Percentiles rank a stretch among this genome's conserved stretches.
Conservation (phyloP, 2,797 vertebrate genomes). For the Poeciliopsis infans region DNA sequence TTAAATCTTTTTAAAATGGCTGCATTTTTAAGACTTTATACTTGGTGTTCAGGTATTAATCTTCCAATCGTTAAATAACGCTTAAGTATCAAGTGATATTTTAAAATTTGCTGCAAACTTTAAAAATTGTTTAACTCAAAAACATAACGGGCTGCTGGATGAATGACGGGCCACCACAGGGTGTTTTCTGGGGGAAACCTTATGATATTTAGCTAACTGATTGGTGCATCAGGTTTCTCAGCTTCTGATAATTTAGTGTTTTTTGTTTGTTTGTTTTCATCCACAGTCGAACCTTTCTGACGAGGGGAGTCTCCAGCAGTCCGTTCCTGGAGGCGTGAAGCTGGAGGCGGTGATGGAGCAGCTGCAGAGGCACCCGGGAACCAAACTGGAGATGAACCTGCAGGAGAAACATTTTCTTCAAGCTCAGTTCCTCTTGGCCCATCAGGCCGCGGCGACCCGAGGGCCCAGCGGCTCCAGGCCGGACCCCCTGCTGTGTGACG, state of each 20-base stretch:
- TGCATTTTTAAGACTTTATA: too few species aligned
- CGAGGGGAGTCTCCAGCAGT: constrained; percentile 80
- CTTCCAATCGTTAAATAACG: too few species aligned
- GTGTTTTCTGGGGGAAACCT: too few species aligned
- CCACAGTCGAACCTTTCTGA: constrained; percentile 75
- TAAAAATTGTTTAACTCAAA: too few species aligned
- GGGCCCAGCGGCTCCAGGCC: constrained; percentile 69
- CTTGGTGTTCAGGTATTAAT: too few species aligned
- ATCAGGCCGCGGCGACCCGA: constrained; percentile 83
- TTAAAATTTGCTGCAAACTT: too few species aligned
- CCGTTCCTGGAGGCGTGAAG: constrained; percentile 83
- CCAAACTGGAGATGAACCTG: constrained; percentile 87
- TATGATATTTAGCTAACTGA: neutral
- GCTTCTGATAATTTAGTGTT: neutral
- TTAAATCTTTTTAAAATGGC: too few species aligned
- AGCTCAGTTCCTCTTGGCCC: constrained; percentile 86
- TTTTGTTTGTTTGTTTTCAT: constrained; percentile 9
- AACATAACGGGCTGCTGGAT: too few species aligned
- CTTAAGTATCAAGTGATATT: too few species aligned
- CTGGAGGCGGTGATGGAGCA: constrained; percentile 91
- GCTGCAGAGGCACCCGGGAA: constrained; percentile 88
- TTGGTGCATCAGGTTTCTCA: neutral
- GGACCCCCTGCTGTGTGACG: constrained; percentile 68
- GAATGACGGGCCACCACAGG: too few species aligned
- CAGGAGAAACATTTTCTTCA: constrained; percentile 88